Conservation (phyloP, 2,113 vertebrate species). For the Orthonyx spaldingii region DNA sequence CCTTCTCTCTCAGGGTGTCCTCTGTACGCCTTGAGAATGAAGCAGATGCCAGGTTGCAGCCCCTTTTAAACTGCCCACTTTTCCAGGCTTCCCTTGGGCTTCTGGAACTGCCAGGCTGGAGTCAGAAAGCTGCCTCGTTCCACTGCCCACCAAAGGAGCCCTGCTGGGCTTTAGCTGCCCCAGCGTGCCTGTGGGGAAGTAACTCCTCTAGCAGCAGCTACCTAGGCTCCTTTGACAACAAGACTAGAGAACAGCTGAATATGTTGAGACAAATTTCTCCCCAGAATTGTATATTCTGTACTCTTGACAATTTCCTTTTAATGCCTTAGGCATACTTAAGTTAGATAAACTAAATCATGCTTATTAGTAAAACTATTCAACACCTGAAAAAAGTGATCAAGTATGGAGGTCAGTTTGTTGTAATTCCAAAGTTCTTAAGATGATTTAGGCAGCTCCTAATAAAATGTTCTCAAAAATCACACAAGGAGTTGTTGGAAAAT, state of each 20-base stretch:
- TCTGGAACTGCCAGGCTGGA: neutral
- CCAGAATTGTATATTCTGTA: neutral
- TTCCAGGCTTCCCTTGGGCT: neutral
- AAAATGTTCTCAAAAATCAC: neutral
- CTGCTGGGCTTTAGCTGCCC: neutral
- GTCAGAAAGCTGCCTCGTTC: neutral
- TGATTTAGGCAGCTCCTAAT: neutral
- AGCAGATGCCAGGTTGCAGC: neutral
- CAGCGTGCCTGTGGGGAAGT: neutral
- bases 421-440: neutral
- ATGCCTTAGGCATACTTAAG: neutral
- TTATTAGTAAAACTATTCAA: neutral
- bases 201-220: neutral
- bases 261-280: neutral
- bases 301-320: neutral
- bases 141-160: neutral
- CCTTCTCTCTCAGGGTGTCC: neutral
- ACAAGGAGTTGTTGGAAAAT: neutral
- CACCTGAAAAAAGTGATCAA: neutral
- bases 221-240: neutral
- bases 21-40: neutral
- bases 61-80: neutral
- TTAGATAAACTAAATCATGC: neutral
- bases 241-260: neutral
- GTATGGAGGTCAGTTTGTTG: neutral